Percentiles rank a stretch among this genome's conserved stretches.
These are phyloP conservation scores for Gobionotothen gibberifrons DNA, from an alignment of 2,797 vertebrate genomes.

Conservation along the genomic window DNA sequence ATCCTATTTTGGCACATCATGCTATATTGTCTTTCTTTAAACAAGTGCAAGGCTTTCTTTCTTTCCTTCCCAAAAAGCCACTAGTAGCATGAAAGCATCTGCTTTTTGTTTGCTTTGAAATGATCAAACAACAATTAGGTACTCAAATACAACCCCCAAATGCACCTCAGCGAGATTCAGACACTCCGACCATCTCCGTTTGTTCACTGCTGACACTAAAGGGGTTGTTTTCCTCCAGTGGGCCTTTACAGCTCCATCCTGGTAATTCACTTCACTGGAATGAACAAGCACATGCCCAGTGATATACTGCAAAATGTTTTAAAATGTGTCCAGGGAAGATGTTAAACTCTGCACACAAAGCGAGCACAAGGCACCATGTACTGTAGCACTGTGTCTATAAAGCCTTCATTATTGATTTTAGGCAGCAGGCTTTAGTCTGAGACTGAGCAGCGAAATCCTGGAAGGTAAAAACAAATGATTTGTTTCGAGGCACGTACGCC, in stretches of 20 bases:
- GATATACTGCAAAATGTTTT: constrained; percentile 29
- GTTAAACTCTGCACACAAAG: constrained; percentile 1
- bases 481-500: constrained; percentile 1
- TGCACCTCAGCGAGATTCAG: constrained; percentile 47
- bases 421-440: constrained; percentile 34
- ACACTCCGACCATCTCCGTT: constrained; percentile 22
- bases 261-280: constrained; percentile 34
- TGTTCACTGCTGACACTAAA: constrained; percentile 44
- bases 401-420: constrained; percentile 47
- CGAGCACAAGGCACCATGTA: constrained; percentile 6
- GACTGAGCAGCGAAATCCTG: constrained; percentile 19
- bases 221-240: neutral
- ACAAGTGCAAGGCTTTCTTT: constrained; percentile 57
- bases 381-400: constrained; percentile 36
- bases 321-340: constrained; percentile 40
- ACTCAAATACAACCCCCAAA: constrained; percentile 40
- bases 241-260: constrained; percentile 33
- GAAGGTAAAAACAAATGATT: constrained; percentile 5
- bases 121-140: constrained; percentile 60
- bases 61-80: constrained; percentile 46
- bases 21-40: constrained; percentile 74
- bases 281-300: constrained; percentile 22
- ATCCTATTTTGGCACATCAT: constrained; percentile 77
- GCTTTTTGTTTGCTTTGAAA: constrained; percentile 56
- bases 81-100: constrained; percentile 20